Percentiles rank a stretch among this genome's conserved stretches.
phyloP scores from a whole-genome alignment of 2,888 invertebrate genomes.

The Sinelater perroti region DNA sequence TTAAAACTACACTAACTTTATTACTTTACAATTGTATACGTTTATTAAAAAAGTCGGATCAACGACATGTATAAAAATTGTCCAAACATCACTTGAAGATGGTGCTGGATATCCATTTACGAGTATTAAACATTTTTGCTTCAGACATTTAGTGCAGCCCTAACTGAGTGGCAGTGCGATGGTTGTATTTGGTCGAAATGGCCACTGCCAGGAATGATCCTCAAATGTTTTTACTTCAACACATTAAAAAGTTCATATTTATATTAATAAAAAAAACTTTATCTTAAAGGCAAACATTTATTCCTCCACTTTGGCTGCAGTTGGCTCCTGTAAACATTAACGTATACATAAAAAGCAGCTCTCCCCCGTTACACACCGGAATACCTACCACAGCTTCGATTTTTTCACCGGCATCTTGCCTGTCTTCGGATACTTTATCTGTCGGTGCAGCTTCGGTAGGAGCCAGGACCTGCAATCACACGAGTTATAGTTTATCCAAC shows the following conservation, averaged over 20 bases:
- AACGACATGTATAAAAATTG: slow-evolving; percentile 59
- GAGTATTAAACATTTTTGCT: slow-evolving; percentile 53
- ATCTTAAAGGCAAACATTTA: slow-evolving; percentile 46
- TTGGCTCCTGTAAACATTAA: slow-evolving; percentile 49
- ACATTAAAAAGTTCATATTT: slow-evolving; percentile 52
- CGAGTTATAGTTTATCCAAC: neutral
- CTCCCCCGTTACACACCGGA: neutral
- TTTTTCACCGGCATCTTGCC: slow-evolving; percentile 42
- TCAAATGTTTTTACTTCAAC: slow-evolving; percentile 50
- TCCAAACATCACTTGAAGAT: slow-evolving; percentile 56
- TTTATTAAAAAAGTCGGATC: slow-evolving; percentile 56
- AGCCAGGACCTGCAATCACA: slow-evolving; percentile 41
- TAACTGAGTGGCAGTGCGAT: slow-evolving; percentile 57
- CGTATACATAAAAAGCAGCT: neutral
- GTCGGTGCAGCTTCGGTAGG: slow-evolving; percentile 38
- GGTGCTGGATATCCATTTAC: slow-evolving; percentile 57
- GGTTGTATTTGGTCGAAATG: slow-evolving; percentile 54
- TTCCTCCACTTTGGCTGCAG: slow-evolving; percentile 52
- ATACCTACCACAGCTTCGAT: slow-evolving; percentile 41
- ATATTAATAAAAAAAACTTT: slow-evolving; percentile 41
- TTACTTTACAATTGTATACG: slow-evolving; percentile 61
- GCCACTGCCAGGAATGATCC: slow-evolving; percentile 59
- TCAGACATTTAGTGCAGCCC: slow-evolving; percentile 43
- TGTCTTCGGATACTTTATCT: slow-evolving; percentile 44
- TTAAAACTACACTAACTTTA: slow-evolving; percentile 55